Conservation (phyloP, 2,797 vertebrate species). For the Bryconaethiops microstoma region DNA sequence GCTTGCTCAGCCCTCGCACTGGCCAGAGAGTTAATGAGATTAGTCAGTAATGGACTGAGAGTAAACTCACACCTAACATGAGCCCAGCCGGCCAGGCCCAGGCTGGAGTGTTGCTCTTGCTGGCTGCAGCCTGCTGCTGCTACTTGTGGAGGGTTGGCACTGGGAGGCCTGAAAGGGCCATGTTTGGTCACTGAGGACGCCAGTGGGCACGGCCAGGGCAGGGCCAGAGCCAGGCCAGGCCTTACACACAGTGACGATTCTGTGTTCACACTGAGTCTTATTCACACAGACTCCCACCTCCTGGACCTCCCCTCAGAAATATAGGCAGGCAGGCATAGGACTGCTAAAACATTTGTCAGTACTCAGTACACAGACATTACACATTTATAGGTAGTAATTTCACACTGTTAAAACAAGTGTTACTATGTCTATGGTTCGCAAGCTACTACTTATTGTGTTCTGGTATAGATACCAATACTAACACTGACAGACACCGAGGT, state of each 20-base stretch:
- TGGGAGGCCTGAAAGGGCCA: not conserved
- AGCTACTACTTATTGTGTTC: too few relatives aligned
- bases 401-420: not conserved
- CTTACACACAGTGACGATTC: conserved; percentile 36
- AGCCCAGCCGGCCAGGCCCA: conserved; percentile 24
- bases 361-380: conserved; percentile 4
- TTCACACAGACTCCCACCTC: conserved; percentile 38
- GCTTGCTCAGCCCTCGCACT: conserved; percentile 31
- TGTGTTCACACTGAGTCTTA: conserved; percentile 36
- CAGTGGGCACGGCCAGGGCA: conserved; percentile 17
- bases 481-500: too few relatives aligned
- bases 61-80: conserved; percentile 55
- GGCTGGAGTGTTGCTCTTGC: not conserved
- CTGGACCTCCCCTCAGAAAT: conserved; percentile 39
- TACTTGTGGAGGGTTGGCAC: conserved; percentile 1
- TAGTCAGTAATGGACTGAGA: conserved; percentile 57
- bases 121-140: not conserved
- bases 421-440: too few relatives aligned
- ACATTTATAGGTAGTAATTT: not conserved
- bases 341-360: conserved; percentile 37
- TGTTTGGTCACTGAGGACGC: conserved; percentile 1
- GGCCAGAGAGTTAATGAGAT: conserved; percentile 52
- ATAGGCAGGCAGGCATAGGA: conserved; percentile 42
- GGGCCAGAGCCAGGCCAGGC: conserved; percentile 2
- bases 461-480: too few relatives aligned